Conservation (phyloP, 2,888 invertebrate genomes). For the Acleris holmiana region DNA sequence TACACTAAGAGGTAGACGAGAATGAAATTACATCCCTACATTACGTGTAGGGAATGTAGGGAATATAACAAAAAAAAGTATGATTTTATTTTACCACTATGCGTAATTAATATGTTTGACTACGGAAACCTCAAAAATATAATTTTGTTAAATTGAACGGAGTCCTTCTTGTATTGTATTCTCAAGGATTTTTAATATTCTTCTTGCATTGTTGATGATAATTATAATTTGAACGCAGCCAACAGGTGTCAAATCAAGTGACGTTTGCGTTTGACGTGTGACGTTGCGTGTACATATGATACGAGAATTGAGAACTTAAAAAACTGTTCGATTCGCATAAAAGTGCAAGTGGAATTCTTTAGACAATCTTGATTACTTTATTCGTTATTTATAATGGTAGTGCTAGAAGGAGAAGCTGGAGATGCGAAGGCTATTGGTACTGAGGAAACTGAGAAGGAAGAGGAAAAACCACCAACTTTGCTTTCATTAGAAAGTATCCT, state of each 20-base stretch:
- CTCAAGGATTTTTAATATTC: too few relatives aligned
- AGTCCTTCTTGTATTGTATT: too few relatives aligned
- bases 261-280: slow-evolving; percentile 31
- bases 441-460: slow-evolving; percentile 66
- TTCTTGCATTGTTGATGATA: too few relatives aligned
- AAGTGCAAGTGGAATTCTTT: slow-evolving; percentile 32
- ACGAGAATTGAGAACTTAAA: slow-evolving; percentile 5
- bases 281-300: slow-evolving; percentile 32
- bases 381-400: slow-evolving; percentile 59
- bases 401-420: slow-evolving; percentile 68
- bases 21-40: too few relatives aligned
- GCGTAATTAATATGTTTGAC: too few relatives aligned
- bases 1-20: too few relatives aligned
- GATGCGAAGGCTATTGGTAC: slow-evolving; percentile 61
- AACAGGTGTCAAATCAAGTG: slow-evolving; percentile 10
- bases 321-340: slow-evolving; percentile 18
- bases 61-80: too few relatives aligned
- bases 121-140: too few relatives aligned
- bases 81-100: too few relatives aligned
- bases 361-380: slow-evolving; percentile 14
- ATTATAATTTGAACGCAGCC: slow-evolving; percentile 8
- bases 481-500: slow-evolving; percentile 85
- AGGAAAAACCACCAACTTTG: slow-evolving; percentile 64
- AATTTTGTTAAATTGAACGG: too few relatives aligned
- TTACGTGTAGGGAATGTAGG: too few relatives aligned